Evolutionary conservation across 2,888 invertebrate species (phyloP).

Genomic region (Nematopogon swammerdamellus): DNA sequence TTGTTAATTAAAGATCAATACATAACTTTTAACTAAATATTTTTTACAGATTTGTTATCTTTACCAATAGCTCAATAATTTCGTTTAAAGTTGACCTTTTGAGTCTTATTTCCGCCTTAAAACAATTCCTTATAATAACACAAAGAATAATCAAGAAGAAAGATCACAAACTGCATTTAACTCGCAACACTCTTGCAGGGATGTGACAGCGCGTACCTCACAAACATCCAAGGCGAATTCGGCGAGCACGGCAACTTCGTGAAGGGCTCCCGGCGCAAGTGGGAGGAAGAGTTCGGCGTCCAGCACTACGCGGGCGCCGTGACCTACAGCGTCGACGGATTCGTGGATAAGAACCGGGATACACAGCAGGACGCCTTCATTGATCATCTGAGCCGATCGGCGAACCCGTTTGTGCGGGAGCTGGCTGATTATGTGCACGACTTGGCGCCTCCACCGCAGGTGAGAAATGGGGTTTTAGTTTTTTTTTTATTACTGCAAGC

Average conservation of each 20-base stretch:
- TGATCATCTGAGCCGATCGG: constrained; percentile 81
- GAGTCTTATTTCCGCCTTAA: no score
- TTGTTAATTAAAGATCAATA: no score
- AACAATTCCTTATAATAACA: no score
- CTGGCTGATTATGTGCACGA: constrained; percentile 56
- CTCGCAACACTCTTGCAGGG: no score
- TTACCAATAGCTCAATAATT: no score
- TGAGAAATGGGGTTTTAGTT: no score
- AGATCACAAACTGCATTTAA: no score
- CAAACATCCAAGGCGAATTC: constrained; percentile 85
- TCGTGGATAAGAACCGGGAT: constrained; percentile 90
- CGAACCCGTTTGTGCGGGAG: constrained; percentile 79
- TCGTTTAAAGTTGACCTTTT: no score
- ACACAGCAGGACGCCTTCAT: constrained; percentile 92
- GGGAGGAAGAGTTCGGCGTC: constrained; percentile 89
- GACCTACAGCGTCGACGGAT: constrained; percentile 75
- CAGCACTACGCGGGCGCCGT: constrained; percentile 88
- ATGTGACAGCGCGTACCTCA: constrained; percentile 83
- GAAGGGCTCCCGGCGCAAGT: constrained; percentile 81
- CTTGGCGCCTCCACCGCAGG: constrained; percentile 63
- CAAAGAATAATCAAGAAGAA: no score
- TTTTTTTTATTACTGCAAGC: constrained; percentile 1
- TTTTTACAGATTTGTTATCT: no score
- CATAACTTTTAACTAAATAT: no score
- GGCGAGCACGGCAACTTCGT: constrained; percentile 80